Conservation (phyloP, 2,888 invertebrate genomes). For the Nomada flava region DNA sequence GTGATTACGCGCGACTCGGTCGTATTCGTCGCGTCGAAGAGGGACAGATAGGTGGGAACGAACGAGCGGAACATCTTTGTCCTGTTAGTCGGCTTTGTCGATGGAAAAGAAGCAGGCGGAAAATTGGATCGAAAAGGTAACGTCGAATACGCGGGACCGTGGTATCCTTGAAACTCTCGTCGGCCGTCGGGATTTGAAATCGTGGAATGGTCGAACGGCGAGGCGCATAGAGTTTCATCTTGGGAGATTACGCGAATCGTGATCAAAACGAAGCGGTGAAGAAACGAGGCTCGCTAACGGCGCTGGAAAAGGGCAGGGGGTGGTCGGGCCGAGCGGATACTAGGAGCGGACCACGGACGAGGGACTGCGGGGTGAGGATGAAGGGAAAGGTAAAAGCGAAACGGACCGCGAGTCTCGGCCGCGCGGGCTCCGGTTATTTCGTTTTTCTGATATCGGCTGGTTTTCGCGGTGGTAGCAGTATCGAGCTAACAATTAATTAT, state of each 20-base stretch:
- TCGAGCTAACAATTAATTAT: conserved; percentile 83
- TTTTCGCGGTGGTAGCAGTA: conserved; percentile 69
- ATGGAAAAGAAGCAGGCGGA: too few relatives aligned
- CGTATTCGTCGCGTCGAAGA: background rate
- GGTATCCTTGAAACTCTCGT: background rate
- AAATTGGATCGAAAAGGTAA: background rate
- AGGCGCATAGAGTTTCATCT: conserved; percentile 61
- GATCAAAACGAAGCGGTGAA: conserved; percentile 63
- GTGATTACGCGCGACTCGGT: conserved; percentile 38
- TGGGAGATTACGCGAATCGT: conserved; percentile 60
- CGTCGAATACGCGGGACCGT: background rate
- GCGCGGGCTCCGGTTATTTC: conserved; percentile 62
- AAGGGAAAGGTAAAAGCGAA: conserved; percentile 25
- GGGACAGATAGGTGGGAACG: background rate
- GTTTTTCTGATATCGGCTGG: conserved; percentile 72
- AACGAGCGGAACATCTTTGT: background rate
- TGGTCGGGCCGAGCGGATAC: conserved; percentile 15
- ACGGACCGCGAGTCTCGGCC: conserved; percentile 46
- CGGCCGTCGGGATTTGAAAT: conserved; percentile 21
- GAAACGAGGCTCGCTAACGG: conserved; percentile 55
- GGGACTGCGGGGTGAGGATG: background rate
- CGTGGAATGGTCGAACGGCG: conserved; percentile 29
- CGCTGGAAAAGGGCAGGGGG: conserved; percentile 16
- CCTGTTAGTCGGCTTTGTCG: background rate
- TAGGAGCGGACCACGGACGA: background rate